Conservation (phyloP, 2,888 invertebrate genomes). For the Oxytorus armatus region DNA sequence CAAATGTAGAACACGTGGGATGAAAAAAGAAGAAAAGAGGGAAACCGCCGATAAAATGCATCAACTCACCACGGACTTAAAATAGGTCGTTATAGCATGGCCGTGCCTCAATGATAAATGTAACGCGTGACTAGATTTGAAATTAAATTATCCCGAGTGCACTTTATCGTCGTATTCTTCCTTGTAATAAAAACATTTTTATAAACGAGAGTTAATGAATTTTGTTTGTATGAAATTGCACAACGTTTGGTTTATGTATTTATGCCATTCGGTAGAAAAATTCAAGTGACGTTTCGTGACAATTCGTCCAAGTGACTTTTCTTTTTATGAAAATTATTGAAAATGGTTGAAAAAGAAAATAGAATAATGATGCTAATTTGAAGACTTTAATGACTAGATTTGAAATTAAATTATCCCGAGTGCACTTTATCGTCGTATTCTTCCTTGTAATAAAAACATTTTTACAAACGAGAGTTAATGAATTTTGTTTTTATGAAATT, state of each 20-base stretch:
- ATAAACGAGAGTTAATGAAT: background rate
- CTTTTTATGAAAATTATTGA: no score
- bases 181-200: background rate
- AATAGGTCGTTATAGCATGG: slow-evolving; percentile 6
- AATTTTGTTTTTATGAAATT: background rate
- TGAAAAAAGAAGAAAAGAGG: slow-evolving; percentile 40
- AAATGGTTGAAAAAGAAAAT: no score
- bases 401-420: background rate
- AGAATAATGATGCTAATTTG: no score
- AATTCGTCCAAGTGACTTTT: no score
- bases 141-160: background rate
- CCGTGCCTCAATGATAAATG: slow-evolving; percentile 4
- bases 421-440: background rate
- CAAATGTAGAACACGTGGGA: slow-evolving; percentile 26
- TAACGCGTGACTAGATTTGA: background rate
- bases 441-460: background rate
- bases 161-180: background rate
- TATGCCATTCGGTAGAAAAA: no score
- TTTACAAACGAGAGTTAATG: background rate
- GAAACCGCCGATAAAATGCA: slow-evolving; percentile 28
- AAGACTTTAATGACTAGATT: slow-evolving; percentile 13
- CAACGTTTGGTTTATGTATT: no score
- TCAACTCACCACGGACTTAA: slow-evolving; percentile 19
- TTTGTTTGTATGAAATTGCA: background rate
- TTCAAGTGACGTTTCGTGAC: no score